These are phyloP conservation scores for Bombus sibiricus DNA, from an alignment of 1,140 invertebrate genomes.

Conservation along the genomic window DNA sequence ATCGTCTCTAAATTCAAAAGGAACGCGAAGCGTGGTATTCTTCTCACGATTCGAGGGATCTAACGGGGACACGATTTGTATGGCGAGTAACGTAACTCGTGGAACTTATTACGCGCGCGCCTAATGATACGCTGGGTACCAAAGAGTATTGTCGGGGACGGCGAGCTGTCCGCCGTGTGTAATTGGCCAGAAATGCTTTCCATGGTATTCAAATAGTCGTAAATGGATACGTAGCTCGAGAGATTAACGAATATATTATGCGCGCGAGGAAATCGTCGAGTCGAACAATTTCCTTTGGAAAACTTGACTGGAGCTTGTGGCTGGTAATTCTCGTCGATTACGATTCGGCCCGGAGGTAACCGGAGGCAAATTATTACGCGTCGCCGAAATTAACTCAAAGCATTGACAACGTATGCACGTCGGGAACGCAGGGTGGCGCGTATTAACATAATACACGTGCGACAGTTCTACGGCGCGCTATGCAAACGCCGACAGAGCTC, in stretches of 20 bases:
- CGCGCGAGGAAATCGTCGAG: too few relatives aligned
- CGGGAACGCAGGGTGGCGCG: background rate
- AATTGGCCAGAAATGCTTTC: slow-evolving; percentile 22
- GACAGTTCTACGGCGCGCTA: background rate
- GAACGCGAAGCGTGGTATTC: background rate
- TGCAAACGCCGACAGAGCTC: background rate
- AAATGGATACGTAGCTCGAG: slow-evolving; percentile 16
- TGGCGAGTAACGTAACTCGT: slow-evolving; percentile 17
- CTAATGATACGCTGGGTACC: slow-evolving; percentile 30
- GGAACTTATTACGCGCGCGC: slow-evolving; percentile 21
- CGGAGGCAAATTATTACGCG: slow-evolving; percentile 3
- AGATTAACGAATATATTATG: too few relatives aligned
- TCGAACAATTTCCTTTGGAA: slow-evolving; percentile 7
- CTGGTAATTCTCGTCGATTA: slow-evolving; percentile 20
- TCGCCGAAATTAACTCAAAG: slow-evolving; percentile 14
- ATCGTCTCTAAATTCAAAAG: background rate
- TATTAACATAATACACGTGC: slow-evolving; percentile 12
- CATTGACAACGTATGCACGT: background rate
- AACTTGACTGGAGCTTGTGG: background rate
- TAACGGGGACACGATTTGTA: slow-evolving; percentile 27
- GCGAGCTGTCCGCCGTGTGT: slow-evolving; percentile 1
- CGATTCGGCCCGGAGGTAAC: background rate
- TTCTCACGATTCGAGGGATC: slow-evolving; percentile 18
- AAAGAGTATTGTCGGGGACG: slow-evolving; percentile 15
- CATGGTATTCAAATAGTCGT: slow-evolving; percentile 31